Evolutionary conservation across 2,888 invertebrate species (phyloP).

Genomic region (Rhagophthalmus giganteus): DNA sequence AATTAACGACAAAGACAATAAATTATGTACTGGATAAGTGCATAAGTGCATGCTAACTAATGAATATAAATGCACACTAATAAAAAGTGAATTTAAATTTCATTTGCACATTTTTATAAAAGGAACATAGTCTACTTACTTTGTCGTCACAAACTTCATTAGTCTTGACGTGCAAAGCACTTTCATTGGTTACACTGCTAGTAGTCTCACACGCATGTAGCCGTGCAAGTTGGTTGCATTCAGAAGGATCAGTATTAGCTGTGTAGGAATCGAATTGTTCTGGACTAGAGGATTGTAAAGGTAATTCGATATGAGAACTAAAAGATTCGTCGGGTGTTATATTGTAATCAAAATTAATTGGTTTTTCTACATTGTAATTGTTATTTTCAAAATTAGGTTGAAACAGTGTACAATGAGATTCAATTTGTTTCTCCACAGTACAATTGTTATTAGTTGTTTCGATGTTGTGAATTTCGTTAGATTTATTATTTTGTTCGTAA

Average conservation of each 20-base stretch:
- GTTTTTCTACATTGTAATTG: not conserved
- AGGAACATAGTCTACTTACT: constrained; percentile 44
- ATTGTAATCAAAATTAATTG: not conserved
- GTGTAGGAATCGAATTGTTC: constrained; percentile 7
- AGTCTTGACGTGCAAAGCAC: constrained; percentile 43
- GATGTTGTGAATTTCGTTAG: not conserved
- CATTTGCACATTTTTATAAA: constrained; percentile 26
- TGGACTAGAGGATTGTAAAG: constrained; percentile 1
- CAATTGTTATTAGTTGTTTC: not conserved
- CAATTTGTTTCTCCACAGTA: not conserved
- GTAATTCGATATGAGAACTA: not conserved
- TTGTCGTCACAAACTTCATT: constrained; percentile 41
- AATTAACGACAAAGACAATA: too few relatives aligned
- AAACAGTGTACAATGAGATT: constrained; percentile 2
- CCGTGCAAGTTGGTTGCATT: constrained; percentile 37
- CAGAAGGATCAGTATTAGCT: constrained; percentile 9
- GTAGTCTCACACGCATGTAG: constrained; percentile 46
- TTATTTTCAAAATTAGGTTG: constrained; percentile 1
- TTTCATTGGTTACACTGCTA: constrained; percentile 47
- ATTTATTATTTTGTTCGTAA: not conserved
- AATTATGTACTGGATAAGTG: too few relatives aligned
- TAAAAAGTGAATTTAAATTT: constrained; percentile 9
- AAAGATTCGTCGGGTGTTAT: not conserved
- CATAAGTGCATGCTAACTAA: too few relatives aligned
- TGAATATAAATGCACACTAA: too few relatives aligned